Base-by-base conservation (phyloP, 2,797 vertebrate species). In the Antrozous pallidus region DNA sequence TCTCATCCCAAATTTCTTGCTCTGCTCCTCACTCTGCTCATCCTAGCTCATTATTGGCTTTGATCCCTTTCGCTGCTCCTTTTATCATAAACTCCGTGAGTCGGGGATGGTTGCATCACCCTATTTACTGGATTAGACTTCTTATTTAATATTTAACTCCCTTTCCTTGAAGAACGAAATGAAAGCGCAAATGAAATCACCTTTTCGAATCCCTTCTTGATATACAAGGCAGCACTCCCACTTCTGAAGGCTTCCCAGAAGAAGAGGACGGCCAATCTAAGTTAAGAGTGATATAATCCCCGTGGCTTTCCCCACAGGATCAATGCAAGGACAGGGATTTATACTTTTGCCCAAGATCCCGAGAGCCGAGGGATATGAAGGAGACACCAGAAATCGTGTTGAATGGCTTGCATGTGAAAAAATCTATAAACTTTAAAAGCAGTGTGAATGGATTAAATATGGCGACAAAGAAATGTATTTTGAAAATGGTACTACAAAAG, bases 61-160 rank as follows among this genome's bases (percentile, higher is more conserved):
- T 87, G 45, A 91, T 93, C n/a, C 40, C 26, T 74, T 74, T 61
- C 33, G 5, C 42, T 4, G 16, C 40, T 85, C 45, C 67, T 95
- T 93, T 93, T 90, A 84, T 81, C 89, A 94, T 31, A 42, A 89
- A 74, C 45, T 92, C 74, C 54, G 31, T 74, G 77, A 65, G 61
- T 91, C 75, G 69, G 73, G 56, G 58, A 70, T 84, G 89, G 87
- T n/a, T 74, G 77, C 77, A 67, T 75, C 78, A 85, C 73, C 74
- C 8, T 96, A 79, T 95, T 96, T 95, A 95, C 93, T 49, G 77
- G 91, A 88, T 95, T 71, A 91, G 77, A 78, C n/a, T 85, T 84
- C 87, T 83, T 94, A 96, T 95, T 96, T 96, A 91, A 96, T 88
- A 94, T 93, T 95, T 91, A 97, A 97, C 84, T 90, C 38, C 80